Percentiles rank a stretch among this genome's conserved stretches.
Evolutionary conservation across 2,888 invertebrate genomes (phyloP).

Genomic region (Mythimna pallens): DNA sequence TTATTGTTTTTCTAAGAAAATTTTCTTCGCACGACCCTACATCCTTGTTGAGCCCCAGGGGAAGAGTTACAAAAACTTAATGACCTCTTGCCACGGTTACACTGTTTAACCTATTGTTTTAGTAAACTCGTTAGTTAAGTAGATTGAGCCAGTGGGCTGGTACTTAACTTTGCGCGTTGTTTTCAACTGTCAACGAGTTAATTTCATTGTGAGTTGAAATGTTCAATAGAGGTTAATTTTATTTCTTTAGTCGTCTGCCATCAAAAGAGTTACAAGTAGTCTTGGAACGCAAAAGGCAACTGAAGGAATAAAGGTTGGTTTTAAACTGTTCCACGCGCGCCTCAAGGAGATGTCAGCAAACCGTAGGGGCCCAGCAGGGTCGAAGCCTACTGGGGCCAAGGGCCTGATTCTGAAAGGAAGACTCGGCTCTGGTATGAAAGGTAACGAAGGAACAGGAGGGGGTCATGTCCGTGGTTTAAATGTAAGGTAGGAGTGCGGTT

Average conservation of each 20-base stretch:
- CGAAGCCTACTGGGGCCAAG: too few species aligned
- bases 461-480: too few species aligned
- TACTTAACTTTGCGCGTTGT: constrained; percentile 31
- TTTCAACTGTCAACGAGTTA: constrained; percentile 34
- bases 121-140: constrained; percentile 61
- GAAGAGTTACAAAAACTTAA: constrained; percentile 83
- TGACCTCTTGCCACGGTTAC: constrained; percentile 76
- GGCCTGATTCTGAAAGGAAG: too few species aligned
- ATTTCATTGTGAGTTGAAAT: constrained; percentile 23
- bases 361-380: too few species aligned
- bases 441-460: too few species aligned
- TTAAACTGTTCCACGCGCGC: too few species aligned
- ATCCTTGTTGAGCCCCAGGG: constrained; percentile 78
- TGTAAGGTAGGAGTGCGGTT: too few species aligned
- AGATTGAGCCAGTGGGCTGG: constrained; percentile 34
- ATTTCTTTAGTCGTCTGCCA: not conserved
- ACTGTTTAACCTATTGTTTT: constrained; percentile 73
- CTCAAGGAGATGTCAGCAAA: too few species aligned
- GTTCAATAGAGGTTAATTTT: not conserved
- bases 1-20: constrained; percentile 91
- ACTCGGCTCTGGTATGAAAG: too few species aligned
- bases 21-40: constrained; percentile 84
- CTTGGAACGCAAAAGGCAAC: too few species aligned
- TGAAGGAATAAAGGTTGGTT: too few species aligned
- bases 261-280: too few species aligned